These are phyloP conservation scores for Oreochromis aureus DNA, from an alignment of 2,113 vertebrate species.

Conservation along the genomic window DNA sequence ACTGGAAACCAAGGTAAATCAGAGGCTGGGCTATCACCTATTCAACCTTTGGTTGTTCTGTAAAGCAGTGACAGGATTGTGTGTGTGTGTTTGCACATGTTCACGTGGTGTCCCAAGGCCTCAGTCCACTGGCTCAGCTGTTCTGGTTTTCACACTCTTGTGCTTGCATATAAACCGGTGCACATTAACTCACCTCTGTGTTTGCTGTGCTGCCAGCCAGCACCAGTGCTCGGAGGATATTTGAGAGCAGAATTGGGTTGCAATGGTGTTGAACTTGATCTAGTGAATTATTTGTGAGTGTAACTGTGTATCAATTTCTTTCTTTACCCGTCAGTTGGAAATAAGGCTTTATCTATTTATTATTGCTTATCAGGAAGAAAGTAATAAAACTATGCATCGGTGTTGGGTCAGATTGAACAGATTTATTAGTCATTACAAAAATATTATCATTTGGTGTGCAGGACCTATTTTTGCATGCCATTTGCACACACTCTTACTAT, in stretches of 20 bases:
- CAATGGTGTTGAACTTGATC: conserved; percentile 18
- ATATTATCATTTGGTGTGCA: background rate
- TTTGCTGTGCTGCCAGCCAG: conserved; percentile 6
- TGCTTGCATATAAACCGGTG: background rate
- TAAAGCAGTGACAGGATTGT: background rate
- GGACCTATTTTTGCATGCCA: background rate
- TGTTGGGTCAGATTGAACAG: background rate
- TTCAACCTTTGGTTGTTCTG: background rate
- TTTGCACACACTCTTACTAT: background rate
- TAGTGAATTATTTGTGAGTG: conserved; percentile 60
- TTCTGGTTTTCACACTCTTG: background rate
- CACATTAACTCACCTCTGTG: conserved; percentile 21
- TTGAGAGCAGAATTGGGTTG: conserved; percentile 32
- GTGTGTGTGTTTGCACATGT: background rate
- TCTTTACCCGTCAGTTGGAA: background rate
- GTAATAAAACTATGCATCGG: background rate
- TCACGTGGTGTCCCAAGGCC: background rate
- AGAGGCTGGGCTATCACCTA: background rate
- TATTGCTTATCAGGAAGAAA: background rate
- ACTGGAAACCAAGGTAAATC: background rate
- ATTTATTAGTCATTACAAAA: background rate
- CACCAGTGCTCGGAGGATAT: background rate
- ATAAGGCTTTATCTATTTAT: background rate
- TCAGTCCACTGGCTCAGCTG: background rate
- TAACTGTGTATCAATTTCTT: background rate